Conservation (phyloP, 2,888 invertebrate genomes). For the Phania funesta region DNA sequence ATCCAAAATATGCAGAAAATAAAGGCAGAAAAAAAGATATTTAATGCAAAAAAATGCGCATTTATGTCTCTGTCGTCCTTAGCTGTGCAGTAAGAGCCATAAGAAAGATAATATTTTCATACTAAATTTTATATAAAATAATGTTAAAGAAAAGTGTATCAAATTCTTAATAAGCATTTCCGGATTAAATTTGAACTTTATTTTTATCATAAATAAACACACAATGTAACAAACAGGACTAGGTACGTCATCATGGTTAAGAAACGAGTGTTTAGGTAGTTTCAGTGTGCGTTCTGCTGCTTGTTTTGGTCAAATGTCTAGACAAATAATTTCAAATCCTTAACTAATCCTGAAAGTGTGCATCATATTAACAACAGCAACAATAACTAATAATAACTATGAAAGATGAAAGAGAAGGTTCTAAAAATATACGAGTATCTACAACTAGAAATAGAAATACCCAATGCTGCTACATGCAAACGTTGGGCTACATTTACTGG, state of each 20-base stretch:
- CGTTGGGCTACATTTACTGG: slow-evolving; percentile 1
- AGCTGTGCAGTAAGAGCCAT: slow-evolving; percentile 19
- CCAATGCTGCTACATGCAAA: background rate
- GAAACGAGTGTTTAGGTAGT: background rate
- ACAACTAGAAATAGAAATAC: slow-evolving; percentile 10
- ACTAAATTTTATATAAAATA: slow-evolving; percentile 1
- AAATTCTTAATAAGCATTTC: slow-evolving; percentile 64
- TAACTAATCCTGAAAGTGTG: slow-evolving; percentile 66
- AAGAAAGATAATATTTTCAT: slow-evolving; percentile 4
- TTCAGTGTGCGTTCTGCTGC: slow-evolving; percentile 26
- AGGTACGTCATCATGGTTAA: background rate
- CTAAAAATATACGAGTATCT: background rate
- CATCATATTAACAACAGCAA: slow-evolving; percentile 32
- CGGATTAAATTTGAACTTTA: slow-evolving; percentile 52
- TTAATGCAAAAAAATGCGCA: slow-evolving; percentile 16
- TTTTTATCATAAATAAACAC: slow-evolving; percentile 58
- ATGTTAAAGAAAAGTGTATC: slow-evolving; percentile 50
- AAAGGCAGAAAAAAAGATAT: background rate
- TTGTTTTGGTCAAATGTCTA: slow-evolving; percentile 60
- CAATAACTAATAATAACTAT: background rate
- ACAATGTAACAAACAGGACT: background rate
- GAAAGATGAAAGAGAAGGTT: slow-evolving; percentile 15
- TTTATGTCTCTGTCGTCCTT: background rate
- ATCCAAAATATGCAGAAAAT: slow-evolving; percentile 15
- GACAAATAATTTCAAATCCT: slow-evolving; percentile 65